phyloP scores from a whole-genome alignment of 30 jellyfish, hydroid and myxozoan species.

The Hydractinia echinata region DNA sequence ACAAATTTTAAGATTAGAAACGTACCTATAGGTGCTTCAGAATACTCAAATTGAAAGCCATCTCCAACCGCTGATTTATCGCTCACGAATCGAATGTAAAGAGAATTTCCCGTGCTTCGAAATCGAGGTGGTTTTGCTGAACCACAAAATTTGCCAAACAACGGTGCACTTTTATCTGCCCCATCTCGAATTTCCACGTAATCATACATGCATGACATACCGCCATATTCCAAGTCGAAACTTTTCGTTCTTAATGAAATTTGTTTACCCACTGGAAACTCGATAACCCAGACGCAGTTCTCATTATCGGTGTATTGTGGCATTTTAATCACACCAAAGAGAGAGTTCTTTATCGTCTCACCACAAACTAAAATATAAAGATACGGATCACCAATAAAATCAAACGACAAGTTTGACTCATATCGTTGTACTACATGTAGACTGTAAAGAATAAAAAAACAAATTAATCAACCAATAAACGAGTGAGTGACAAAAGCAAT shows the following conservation, averaged over 20 bases:
- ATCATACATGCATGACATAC: conserved; percentile 48
- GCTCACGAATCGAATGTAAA: conserved; percentile 52
- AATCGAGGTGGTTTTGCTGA: conserved; percentile 63
- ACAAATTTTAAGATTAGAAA: neutral
- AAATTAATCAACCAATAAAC: too few relatives aligned
- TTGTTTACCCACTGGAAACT: conserved; percentile 59
- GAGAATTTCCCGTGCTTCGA: conserved; percentile 49
- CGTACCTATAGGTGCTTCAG: conserved; percentile 62
- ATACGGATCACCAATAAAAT: too few relatives aligned
- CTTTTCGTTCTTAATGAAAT: conserved; percentile 40
- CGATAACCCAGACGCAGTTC: conserved; percentile 64
- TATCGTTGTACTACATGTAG: too few relatives aligned
- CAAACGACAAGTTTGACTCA: too few relatives aligned
- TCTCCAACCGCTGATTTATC: conserved; percentile 39
- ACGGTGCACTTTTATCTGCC: conserved; percentile 39
- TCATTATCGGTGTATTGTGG: conserved; percentile 50
- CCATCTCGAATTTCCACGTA: conserved; percentile 79
- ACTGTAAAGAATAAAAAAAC: too few relatives aligned
- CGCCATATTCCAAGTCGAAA: conserved; percentile 52
- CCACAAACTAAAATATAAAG: conserved; percentile 56
- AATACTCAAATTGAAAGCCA: conserved; percentile 60
- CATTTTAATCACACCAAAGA: conserved; percentile 1
- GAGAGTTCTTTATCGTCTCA: conserved; percentile 47
- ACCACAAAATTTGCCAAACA: conserved; percentile 83
- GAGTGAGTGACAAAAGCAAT: too few relatives aligned